A percentile compares a stretch with the other conserved stretches of the same genome.
Evolutionary conservation across 1,140 invertebrate genomes (phyloP).

Genomic region (Hydropsyche tenuis): DNA sequence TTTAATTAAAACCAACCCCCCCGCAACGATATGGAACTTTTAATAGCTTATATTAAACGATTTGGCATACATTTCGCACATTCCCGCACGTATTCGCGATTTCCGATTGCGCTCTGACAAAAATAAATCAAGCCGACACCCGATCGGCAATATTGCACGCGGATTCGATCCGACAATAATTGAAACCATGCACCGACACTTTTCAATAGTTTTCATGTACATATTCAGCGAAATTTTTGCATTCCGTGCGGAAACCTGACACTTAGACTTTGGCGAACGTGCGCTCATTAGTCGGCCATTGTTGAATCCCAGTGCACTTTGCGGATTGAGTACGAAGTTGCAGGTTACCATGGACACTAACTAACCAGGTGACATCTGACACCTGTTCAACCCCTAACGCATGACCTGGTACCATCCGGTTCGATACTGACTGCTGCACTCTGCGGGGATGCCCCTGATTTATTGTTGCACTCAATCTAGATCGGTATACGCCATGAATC

Average conservation of each 20-base stretch:
- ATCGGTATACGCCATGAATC: too few species aligned
- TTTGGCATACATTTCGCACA: conserved; percentile 40
- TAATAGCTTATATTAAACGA: conserved; percentile 48
- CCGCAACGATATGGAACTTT: conserved; percentile 44
- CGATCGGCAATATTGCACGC: background rate
- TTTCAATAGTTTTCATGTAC: too few species aligned
- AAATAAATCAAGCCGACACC: conserved; percentile 6
- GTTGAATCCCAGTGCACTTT: too few species aligned
- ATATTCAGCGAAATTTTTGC: background rate
- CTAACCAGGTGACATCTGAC: conserved; percentile 33
- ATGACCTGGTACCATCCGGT: background rate
- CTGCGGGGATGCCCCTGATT: too few species aligned
- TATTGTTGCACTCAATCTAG: too few species aligned
- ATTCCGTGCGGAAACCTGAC: background rate
- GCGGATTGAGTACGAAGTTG: background rate
- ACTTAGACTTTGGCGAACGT: too few species aligned
- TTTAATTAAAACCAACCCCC: conserved; percentile 47
- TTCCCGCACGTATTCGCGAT: conserved; percentile 36
- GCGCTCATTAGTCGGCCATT: too few species aligned
- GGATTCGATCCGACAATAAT: background rate
- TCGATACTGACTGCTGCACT: too few species aligned
- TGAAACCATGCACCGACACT: too few species aligned
- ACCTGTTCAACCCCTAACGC: conserved; percentile 32
- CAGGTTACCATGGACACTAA: conserved; percentile 19
- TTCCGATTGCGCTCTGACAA: conserved; percentile 28